Conservation (phyloP, 2,888 invertebrate genomes). For the Brenthis hecate region DNA sequence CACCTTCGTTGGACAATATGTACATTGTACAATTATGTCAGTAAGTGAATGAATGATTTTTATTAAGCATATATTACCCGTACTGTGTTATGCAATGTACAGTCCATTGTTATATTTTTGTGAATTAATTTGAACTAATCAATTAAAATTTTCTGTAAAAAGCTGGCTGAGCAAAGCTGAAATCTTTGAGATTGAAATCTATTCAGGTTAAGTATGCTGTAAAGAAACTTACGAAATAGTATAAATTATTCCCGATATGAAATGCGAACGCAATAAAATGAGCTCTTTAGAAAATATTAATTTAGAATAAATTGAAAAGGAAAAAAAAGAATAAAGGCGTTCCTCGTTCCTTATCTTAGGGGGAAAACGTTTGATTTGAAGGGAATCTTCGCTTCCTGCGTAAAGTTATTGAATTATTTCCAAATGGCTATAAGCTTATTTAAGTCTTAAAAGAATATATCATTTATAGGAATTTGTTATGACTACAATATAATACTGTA, state of each 20-base stretch:
- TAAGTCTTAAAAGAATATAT: constrained; percentile 1
- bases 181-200: too few relatives aligned
- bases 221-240: constrained; percentile 33
- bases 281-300: constrained; percentile 64
- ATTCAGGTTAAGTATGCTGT: too few relatives aligned
- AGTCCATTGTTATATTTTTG: too few relatives aligned
- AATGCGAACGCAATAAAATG: constrained; percentile 53
- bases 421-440: constrained; percentile 28
- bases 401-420: constrained; percentile 36
- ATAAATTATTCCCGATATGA: constrained; percentile 50
- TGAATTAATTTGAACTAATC: too few relatives aligned
- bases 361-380: constrained; percentile 28
- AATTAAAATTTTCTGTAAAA: too few relatives aligned
- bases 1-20: too few relatives aligned
- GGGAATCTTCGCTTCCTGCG: constrained; percentile 33
- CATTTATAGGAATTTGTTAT: background rate
- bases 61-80: too few relatives aligned
- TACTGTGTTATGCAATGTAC: too few relatives aligned
- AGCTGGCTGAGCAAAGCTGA: too few relatives aligned
- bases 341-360: constrained; percentile 36
- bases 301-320: constrained; percentile 62
- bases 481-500: constrained; percentile 11
- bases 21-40: too few relatives aligned
- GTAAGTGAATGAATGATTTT: too few relatives aligned
- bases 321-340: constrained; percentile 55